Conservation (phyloP, 2,797 vertebrate species). For the Myotis myotis region DNA sequence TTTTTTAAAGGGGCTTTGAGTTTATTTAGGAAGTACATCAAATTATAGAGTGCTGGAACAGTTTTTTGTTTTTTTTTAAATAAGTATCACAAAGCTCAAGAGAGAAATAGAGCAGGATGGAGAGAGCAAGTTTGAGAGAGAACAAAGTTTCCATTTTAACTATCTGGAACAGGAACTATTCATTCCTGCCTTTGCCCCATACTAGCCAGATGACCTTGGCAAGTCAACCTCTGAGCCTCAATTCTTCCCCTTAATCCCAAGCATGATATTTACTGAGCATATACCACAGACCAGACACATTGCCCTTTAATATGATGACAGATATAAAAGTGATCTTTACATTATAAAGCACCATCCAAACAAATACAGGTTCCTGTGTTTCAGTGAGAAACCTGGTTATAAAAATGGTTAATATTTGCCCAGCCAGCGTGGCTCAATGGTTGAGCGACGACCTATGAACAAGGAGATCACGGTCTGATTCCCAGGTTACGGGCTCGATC, state of each 20-base stretch:
- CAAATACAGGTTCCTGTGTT: neutral
- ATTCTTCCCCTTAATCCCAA: neutral
- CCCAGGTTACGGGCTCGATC: too few species aligned
- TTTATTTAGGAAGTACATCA: conserved; percentile 41
- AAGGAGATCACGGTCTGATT: too few species aligned
- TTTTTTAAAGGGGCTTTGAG: conserved; percentile 14
- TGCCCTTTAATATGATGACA: neutral
- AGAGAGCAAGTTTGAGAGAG: neutral
- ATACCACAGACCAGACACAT: neutral
- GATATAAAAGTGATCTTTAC: neutral
- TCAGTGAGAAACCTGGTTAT: neutral
- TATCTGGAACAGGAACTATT: neutral
- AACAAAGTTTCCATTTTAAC: neutral
- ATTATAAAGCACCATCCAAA: conserved; percentile 9
- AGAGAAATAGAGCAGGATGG: neutral
- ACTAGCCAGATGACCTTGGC: neutral
- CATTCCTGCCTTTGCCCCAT: neutral
- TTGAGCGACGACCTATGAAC: too few species aligned
- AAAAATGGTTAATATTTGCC: neutral
- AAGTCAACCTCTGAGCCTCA: neutral
- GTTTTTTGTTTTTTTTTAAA: neutral
- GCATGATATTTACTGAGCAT: neutral
- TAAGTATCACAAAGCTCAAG: neutral
- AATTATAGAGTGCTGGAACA: conserved; percentile 43
- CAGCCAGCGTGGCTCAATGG: too few species aligned